Evolutionary conservation across 1,140 invertebrate genomes (phyloP), one percentile per base, ranked within the genome.

Genomic region (Scaptodrosophila lebanonensis): DNA sequence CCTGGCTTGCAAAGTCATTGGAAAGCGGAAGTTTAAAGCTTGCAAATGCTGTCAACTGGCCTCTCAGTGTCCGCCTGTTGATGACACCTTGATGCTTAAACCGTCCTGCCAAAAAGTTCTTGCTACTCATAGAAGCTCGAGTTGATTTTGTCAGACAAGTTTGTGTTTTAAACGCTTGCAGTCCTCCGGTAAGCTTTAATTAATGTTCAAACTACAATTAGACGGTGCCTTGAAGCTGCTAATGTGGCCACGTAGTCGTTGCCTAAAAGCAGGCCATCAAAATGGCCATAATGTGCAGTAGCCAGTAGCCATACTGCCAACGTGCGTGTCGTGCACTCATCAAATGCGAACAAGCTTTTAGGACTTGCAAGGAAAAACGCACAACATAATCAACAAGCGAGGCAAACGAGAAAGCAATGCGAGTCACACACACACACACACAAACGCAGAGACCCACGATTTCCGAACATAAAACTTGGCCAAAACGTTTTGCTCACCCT

Each of bases 31-130:
- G 51, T 65, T 49, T 44, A 52, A 47, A 25, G 29, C n/a, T 36
- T 20, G 4, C 4, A 3, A 8, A 25, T 8, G 8, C 8, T 25
- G 3, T 25, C 22, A 25, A 25, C 17, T 48, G 22, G 9, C 49
- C 35, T 27, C 32, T n/a, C n/a, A n/a, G n/a, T n/a, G 49, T 15
- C 59, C 27, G 57, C 66, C 67, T 68, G 73, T 68, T 72, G 72
- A 79, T 68, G 72, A 70, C 64, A 77, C 68, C 66, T 76, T 63
- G 71, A 63, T 71, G 56, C 52, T 51, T 54, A 11, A 48, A 22
- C 18, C 27, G 30, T 50, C 45, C 57, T 33, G 22, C 27, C 58
- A 61, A 40, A 47, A 33, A 48, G 54, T 47, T 16, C 38, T 48
- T 12, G 53, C 6, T 44, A 22, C 35, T 56, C 49, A 36, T 43